Base-by-base conservation (phyloP, 2,113 vertebrate genomes). In the Paramormyrops kingsleyae region DNA sequence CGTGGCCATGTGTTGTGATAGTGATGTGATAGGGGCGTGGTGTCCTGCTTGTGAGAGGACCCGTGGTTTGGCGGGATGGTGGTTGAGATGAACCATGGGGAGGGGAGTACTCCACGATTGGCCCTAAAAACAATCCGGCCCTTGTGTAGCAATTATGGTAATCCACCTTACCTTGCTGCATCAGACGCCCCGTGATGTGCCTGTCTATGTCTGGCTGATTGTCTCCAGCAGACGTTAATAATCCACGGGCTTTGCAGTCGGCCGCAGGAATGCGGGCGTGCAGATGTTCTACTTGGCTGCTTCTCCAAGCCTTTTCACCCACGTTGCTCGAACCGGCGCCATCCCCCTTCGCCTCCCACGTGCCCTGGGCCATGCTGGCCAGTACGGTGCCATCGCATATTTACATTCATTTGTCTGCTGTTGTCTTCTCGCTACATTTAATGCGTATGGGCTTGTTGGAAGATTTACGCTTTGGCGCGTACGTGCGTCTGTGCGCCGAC, bases 371-470 rank as follows among this genome's bases (percentile, higher is more conserved):
- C 59, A 83, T 74, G 89, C 31, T 1, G 27, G 27, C 10, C 13
- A 77, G 31, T 27, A 92, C 70, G 89, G 83, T 91, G 44, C 89
- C 91, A 83, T 87, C 42, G 90, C 90, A 92, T 46, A 91, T 94
- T 94, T 93, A 90, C 92, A 94, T 92, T 92, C 90, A 62, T 90
- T 92, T 92, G 46, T 74, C 92, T 87, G 90, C 89, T 92, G 89
- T 91, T 91, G 93, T 90, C 87, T 53, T 35, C 91, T 92, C 90
- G 89, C 86, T 89, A 87, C 91, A 91, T 94, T 89, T 91, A 91
- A 93, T 92, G 94, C 93, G 86, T 62, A 92, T 91, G 77, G 83
- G 91, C 66, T 90, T 91, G 90, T 90, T 12, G 87, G 89, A 90
- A 89, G 90, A n/a, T 89, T 5, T 77, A 21, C 35, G 42, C 87